Conservation (phyloP, 1,140 invertebrate genomes). For the Drosophila truncata region DNA sequence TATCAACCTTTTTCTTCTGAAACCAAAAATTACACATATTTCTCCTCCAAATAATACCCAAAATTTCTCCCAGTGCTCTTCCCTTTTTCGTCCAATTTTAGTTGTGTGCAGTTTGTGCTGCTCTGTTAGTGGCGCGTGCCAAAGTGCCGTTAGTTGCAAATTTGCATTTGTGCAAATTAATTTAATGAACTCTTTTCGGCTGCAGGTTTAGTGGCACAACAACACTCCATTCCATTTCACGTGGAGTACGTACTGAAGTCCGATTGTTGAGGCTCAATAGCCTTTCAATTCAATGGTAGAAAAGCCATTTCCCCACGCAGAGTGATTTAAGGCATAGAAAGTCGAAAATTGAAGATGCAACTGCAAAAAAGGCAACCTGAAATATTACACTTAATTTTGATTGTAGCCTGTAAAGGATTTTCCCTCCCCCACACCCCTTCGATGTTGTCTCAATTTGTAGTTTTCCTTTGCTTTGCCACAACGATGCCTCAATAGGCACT, state of each 20-base stretch:
- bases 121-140: constrained; percentile 68
- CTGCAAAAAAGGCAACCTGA: background rate
- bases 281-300: constrained; percentile 42
- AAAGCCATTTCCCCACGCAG: constrained; percentile 14
- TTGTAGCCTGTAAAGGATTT: constrained; percentile 12
- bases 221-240: constrained; percentile 18
- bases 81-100: constrained; percentile 7
- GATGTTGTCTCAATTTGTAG: constrained; percentile 31
- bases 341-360: constrained; percentile 1
- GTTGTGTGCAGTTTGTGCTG: constrained; percentile 35
- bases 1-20: background rate
- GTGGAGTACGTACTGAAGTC: constrained; percentile 13
- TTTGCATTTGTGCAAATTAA: constrained; percentile 83
- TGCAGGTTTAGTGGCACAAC: constrained; percentile 62
- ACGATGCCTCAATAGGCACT: constrained; percentile 26
- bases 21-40: background rate
- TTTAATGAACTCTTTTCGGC: constrained; percentile 79
- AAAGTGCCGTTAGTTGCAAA: constrained; percentile 76
- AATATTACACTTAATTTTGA: constrained; percentile 5
- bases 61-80: constrained; percentile 11
- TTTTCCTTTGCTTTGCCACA: constrained; percentile 29
- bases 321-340: constrained; percentile 7
- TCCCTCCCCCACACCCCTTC: background rate
- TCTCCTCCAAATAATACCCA: background rate
- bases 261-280: constrained; percentile 45